Base-by-base conservation (phyloP, 2,888 invertebrate species). In the Epsilonema sp. region DNA sequence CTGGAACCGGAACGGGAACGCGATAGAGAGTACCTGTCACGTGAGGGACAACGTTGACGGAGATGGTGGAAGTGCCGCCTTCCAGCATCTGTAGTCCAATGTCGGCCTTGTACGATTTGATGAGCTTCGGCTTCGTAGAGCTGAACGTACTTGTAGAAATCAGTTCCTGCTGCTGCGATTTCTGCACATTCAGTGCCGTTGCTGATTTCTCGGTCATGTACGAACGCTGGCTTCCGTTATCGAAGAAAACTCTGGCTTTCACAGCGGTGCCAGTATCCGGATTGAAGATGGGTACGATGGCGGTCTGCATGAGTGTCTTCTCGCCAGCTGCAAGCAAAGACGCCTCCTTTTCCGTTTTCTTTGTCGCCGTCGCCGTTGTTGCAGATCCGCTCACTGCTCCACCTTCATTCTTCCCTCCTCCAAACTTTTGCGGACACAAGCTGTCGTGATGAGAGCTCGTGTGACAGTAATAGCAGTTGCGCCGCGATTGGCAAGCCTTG, bases 341-440 rank as follows among this genome's bases (percentile, higher is more conserved):
- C 37, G 24, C 44, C 16, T 11, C 13, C 31, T 37, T 8, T 31
- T 31, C 31, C 16, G 31, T 11, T 31, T 8, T n/a, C 22, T 20
- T 11, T 16, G 8, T 16, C 20, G n/a, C 25, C n/a, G 42, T 11
- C 16, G n/a, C 8, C 24, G 22, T 23, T n/a, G 42, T 21, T 8
- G 20, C 42, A 8, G 16, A n/a, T 22, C n/a, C 4, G 21, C 22
- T 20, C n/a, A 11, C 21, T 11, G 22, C 25, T 5, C 3, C n/a
- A 11, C 21, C 22, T 5, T 42, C 23, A n/a, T 21, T 16, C n/a
- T 3, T 16, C 8, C 16, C 16, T 21, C 8, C 5, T 3, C 42
- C 42, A 42, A 42, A 42, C 22, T 42, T 42, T 16, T 16, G 20
- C 36, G 13, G 19, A 37, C 44, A 44, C 26, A 44, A 26, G 37